These are phyloP conservation scores for Trissolcus brochymenae DNA, from an alignment of 2,888 invertebrate species.

Conservation along the genomic window DNA sequence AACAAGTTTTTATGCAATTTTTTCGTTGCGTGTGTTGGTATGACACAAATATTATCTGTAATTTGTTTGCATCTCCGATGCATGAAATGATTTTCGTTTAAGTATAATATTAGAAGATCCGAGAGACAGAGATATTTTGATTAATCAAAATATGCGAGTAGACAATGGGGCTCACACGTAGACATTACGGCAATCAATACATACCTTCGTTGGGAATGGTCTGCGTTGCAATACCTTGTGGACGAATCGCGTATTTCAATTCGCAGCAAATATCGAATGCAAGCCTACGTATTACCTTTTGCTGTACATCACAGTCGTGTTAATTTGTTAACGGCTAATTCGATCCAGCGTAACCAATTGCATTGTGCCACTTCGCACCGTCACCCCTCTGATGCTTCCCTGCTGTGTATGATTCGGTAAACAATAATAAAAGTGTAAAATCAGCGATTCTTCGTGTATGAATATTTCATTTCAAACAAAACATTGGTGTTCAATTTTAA, in stretches of 20 bases:
- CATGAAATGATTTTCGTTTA: background rate
- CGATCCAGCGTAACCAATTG: constrained; percentile 57
- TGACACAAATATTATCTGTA: no score
- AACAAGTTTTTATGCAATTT: no score
- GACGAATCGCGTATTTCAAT: constrained; percentile 65
- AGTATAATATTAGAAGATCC: background rate
- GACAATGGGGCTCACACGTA: constrained; percentile 45
- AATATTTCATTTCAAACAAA: constrained; percentile 1
- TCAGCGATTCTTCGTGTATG: constrained; percentile 1
- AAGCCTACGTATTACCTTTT: constrained; percentile 41
- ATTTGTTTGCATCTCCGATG: no score
- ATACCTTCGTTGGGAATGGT: constrained; percentile 57
- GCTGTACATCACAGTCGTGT: constrained; percentile 53
- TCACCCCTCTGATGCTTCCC: background rate
- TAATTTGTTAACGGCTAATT: constrained; percentile 67
- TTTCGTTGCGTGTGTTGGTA: no score
- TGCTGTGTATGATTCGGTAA: constrained; percentile 10
- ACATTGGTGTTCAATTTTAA: no score
- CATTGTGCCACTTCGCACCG: constrained; percentile 51
- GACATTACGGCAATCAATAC: constrained; percentile 60
- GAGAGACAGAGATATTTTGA: constrained; percentile 57
- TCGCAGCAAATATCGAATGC: constrained; percentile 61
- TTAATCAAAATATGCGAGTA: constrained; percentile 61
- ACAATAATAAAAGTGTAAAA: constrained; percentile 9
- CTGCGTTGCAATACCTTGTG: constrained; percentile 55